A percentile compares a stretch with the other conserved stretches of the same genome.
Conservation (phyloP, 2,113 vertebrate genomes). For the Mobula hypostoma region DNA sequence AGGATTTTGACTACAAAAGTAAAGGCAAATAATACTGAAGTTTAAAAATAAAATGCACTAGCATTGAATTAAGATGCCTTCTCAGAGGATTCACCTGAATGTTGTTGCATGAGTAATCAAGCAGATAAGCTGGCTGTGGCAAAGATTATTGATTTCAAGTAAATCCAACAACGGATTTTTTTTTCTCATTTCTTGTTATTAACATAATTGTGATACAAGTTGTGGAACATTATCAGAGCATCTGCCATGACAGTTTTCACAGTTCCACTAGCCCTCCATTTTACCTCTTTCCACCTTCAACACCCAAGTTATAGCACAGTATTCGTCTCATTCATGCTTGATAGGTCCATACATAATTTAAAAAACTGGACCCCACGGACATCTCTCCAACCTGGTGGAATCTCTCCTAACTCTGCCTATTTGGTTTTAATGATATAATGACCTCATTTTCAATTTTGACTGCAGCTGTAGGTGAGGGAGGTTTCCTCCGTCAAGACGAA, state of each 20-base stretch:
- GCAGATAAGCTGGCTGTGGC: neutral
- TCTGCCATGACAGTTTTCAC: neutral
- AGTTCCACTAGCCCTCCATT: neutral
- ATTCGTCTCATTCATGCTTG: neutral
- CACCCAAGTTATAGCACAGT: no score
- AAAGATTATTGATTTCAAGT: neutral
- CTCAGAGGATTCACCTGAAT: neutral
- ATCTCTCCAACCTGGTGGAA: neutral
- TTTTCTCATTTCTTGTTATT: neutral
- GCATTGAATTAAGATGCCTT: neutral
- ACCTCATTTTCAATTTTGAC: neutral
- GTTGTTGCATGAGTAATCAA: neutral
- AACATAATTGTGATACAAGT: neutral
- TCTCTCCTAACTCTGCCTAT: neutral
- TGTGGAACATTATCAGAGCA: neutral
- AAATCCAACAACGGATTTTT: neutral
- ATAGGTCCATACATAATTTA: neutral
- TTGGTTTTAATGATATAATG: neutral
- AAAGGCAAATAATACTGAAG: neutral
- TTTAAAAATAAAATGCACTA: neutral
- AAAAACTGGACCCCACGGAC: neutral
- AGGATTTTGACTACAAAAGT: neutral
- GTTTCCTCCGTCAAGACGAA: neutral
- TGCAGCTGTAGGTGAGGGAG: neutral
- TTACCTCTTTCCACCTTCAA: neutral